These are phyloP conservation scores for Blastobasis adustella DNA, from an alignment of 2,888 invertebrate species.

Conservation along the genomic window DNA sequence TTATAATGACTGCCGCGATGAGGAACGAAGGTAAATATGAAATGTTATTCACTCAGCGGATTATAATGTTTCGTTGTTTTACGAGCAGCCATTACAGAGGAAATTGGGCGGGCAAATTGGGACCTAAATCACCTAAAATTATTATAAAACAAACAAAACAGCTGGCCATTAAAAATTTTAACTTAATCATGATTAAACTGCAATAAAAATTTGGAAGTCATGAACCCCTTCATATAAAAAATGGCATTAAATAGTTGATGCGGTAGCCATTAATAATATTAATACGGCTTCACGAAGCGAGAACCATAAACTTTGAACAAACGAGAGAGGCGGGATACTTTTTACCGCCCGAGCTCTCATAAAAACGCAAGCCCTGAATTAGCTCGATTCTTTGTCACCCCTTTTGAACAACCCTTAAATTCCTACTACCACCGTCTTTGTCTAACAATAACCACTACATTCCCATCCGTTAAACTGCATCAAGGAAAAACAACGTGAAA, in stretches of 20 bases:
- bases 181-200: no score
- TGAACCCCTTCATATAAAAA: constrained; percentile 44
- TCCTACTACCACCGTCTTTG: constrained; percentile 72
- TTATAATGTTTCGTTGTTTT: neutral
- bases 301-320: constrained; percentile 68
- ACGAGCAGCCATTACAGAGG: no score
- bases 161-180: no score
- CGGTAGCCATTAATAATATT: constrained; percentile 67
- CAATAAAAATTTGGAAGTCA: constrained; percentile 9
- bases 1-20: constrained; percentile 21
- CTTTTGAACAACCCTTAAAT: constrained; percentile 71
- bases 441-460: constrained; percentile 75
- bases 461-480: constrained; percentile 74
- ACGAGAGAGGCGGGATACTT: constrained; percentile 74
- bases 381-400: constrained; percentile 75
- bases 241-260: constrained; percentile 49
- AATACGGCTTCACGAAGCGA: constrained; percentile 61
- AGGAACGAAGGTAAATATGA: constrained; percentile 2
- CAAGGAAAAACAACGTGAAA: constrained; percentile 73
- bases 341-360: constrained; percentile 69
- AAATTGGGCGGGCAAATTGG: no score
- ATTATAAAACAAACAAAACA: no score
- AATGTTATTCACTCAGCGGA: neutral
- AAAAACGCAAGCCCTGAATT: constrained; percentile 73
- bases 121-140: no score